Percentiles rank a stretch among this genome's conserved stretches.
Conservation (phyloP, 2,797 vertebrate species). For the Alca torda region DNA sequence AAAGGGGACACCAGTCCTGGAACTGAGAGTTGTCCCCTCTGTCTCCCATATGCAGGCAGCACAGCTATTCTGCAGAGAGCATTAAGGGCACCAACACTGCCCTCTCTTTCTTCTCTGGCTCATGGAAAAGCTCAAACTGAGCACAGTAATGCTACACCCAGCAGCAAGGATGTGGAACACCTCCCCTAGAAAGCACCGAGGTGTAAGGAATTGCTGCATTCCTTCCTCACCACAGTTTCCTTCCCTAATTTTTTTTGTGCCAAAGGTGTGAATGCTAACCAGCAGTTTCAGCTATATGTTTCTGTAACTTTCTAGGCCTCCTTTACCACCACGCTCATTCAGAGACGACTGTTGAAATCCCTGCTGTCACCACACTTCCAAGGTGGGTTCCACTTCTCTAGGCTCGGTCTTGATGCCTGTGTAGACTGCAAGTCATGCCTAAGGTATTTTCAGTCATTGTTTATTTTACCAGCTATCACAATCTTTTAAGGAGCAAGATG, state of each 20-base stretch:
- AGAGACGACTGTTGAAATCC: not conserved
- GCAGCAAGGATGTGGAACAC: not conserved
- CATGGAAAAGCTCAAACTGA: not conserved
- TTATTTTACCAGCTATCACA: constrained; percentile 28
- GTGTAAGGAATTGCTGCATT: constrained; percentile 28
- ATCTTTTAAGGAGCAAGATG: constrained; percentile 9
- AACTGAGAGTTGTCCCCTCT: not conserved
- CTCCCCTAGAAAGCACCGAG: not conserved
- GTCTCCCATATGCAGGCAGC: not conserved
- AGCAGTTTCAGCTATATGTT: not conserved
- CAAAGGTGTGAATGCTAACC: not conserved
- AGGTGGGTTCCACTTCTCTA: not conserved
- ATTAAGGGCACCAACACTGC: not conserved
- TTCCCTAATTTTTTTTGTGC: not conserved
- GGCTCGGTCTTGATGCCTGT: not conserved
- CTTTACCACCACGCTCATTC: not conserved
- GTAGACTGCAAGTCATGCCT: not conserved
- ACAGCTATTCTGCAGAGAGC: not conserved
- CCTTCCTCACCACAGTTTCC: constrained; percentile 19
- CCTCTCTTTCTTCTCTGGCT: not conserved
- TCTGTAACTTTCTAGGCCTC: not conserved
- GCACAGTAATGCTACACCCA: not conserved
- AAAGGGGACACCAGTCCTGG: not conserved
- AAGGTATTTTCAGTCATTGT: constrained; percentile 28
- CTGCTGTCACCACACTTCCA: not conserved